Conservation (phyloP, 1,140 invertebrate genomes). For the Lutraria rhynchaena region DNA sequence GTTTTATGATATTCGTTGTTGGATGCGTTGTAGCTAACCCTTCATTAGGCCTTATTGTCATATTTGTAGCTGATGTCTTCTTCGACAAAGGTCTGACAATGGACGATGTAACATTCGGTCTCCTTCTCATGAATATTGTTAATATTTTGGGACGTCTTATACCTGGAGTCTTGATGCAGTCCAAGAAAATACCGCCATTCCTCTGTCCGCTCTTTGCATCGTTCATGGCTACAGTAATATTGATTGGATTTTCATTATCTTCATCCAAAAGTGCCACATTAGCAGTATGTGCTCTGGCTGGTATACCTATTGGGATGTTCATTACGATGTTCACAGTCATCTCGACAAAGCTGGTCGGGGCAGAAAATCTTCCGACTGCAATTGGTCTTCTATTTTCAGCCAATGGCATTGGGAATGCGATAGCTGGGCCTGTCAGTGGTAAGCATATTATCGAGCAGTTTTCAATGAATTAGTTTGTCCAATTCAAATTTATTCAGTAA, state of each 20-base stretch:
- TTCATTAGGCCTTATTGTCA: not conserved
- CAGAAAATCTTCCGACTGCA: not conserved
- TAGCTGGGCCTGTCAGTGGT: not conserved
- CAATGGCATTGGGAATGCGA: not conserved
- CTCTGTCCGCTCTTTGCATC: not conserved
- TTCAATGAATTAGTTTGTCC: too few species aligned
- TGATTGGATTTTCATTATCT: not conserved
- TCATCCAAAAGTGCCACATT: not conserved
- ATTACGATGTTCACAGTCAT: not conserved
- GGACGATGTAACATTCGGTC: not conserved
- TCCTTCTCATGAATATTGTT: not conserved
- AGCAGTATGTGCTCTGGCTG: not conserved
- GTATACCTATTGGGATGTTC: not conserved
- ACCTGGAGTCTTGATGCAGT: not conserved
- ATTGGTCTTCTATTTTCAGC: slow-evolving; percentile 2
- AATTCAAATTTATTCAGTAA: too few species aligned
- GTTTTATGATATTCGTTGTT: not conserved
- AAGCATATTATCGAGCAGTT: not conserved
- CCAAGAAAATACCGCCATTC: not conserved
- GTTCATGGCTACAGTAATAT: not conserved
- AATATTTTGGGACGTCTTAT: not conserved
- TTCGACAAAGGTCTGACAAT: not conserved
- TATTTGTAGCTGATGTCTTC: slow-evolving; percentile 14
- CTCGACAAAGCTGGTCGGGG: not conserved
- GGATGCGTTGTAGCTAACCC: not conserved